phyloP scores from a whole-genome alignment of 2,888 invertebrate genomes.

The Mesopsocus fuscifrons region DNA sequence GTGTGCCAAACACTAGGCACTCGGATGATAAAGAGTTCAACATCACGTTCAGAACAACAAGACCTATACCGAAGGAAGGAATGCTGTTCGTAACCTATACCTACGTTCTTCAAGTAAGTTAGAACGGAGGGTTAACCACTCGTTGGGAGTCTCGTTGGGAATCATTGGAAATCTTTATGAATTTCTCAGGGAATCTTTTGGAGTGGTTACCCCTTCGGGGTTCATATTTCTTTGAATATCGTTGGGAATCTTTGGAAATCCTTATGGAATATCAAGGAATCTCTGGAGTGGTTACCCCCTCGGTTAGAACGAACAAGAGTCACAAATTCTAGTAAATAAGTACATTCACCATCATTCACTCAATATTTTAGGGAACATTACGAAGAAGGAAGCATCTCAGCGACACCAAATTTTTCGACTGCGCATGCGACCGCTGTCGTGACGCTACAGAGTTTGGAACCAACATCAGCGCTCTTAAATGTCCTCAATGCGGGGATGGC shows the following conservation, averaged over 20 bases:
- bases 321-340: no score
- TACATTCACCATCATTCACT: no score
- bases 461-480: conserved; percentile 59
- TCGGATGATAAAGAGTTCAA: conserved; percentile 24
- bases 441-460: conserved; percentile 68
- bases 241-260: no score
- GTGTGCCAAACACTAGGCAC: conserved; percentile 64
- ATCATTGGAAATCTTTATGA: no score
- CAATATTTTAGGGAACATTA: conserved; percentile 32
- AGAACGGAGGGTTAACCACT: no score
- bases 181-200: no score
- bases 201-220: no score
- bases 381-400: conserved; percentile 45
- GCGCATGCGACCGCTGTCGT: conserved; percentile 51
- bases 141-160: no score
- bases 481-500: conserved; percentile 27
- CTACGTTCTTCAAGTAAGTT: conserved; percentile 17
- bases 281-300: no score
- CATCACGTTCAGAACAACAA: not conserved
- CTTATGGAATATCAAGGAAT: no score
- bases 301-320: no score
- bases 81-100: conserved; percentile 17
- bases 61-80: not conserved
- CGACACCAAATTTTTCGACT: conserved; percentile 61
- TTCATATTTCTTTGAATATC: no score